These are phyloP conservation scores for Peromyscus melanophrys DNA, from an alignment of 2,797 vertebrate species.

Conservation along the genomic window DNA sequence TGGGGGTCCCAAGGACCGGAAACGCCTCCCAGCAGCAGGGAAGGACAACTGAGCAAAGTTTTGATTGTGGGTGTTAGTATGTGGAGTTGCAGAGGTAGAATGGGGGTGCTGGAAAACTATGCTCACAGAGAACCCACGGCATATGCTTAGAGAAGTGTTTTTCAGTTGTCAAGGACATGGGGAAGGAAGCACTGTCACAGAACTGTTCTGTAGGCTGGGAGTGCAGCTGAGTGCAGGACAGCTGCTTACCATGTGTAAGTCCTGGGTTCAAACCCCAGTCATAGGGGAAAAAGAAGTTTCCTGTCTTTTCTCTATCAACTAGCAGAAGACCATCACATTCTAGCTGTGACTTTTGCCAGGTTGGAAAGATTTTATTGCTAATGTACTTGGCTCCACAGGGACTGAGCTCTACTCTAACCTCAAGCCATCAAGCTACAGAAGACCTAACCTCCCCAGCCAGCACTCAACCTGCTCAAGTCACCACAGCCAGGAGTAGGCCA, in stretches of 20 bases:
- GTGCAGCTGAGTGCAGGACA: background rate
- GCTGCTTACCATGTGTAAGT: background rate
- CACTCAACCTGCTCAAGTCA: background rate
- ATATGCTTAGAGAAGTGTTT: background rate
- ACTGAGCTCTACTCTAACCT: background rate
- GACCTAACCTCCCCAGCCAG: background rate
- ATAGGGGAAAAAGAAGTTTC: background rate
- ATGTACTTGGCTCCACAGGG: no score
- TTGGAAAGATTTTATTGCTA: background rate
- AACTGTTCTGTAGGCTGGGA: no score
- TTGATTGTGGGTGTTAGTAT: background rate
- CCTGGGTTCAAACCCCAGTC: background rate
- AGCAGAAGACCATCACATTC: background rate
- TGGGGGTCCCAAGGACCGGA: background rate
- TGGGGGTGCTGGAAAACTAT: background rate
- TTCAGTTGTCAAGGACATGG: background rate
- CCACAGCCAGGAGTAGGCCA: background rate
- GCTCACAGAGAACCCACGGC: background rate
- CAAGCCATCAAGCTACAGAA: background rate
- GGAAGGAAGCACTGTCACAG: background rate
- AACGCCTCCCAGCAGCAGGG: background rate
- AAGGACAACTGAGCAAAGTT: background rate
- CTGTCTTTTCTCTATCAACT: background rate
- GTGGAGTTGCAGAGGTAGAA: background rate
- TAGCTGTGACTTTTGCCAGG: background rate